Evolutionary conservation across 2,113 vertebrate genomes (phyloP).

Genomic region (Oryzias woworae): DNA sequence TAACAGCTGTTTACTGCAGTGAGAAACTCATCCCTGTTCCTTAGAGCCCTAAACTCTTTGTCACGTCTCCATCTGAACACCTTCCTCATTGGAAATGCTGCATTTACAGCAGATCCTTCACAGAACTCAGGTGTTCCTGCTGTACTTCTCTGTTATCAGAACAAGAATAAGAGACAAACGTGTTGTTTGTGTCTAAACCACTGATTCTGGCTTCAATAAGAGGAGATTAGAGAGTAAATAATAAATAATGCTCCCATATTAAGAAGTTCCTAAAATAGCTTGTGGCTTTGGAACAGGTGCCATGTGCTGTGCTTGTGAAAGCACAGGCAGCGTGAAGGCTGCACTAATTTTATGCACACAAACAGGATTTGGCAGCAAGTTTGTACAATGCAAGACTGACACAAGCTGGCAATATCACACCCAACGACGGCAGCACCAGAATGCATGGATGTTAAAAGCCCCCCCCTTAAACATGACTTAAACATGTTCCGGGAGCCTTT

Average conservation of each 20-base stretch:
- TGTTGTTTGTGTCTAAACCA: constrained; percentile 18
- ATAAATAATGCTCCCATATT: constrained; percentile 83
- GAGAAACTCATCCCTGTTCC: not conserved
- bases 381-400: not conserved
- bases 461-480: no score
- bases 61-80: constrained; percentile 7
- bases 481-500: no score
- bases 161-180: constrained; percentile 10
- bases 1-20: not conserved
- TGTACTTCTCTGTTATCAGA: not conserved
- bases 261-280: constrained; percentile 91
- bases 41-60: not conserved
- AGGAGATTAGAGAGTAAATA: constrained; percentile 61
- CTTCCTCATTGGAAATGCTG: constrained; percentile 5
- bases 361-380: constrained; percentile 55
- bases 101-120: constrained; percentile 5
- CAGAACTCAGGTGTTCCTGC: constrained; percentile 19
- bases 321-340: constrained; percentile 64
- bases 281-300: constrained; percentile 87
- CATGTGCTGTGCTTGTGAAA: constrained; percentile 79
- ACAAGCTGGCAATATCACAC: not conserved
- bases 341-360: constrained; percentile 83
- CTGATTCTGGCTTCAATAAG: constrained; percentile 49
- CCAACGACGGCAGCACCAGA: not conserved
- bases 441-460: no score